Percentiles rank a stretch among this genome's conserved stretches.
phyloP scores from a whole-genome alignment of 1,140 invertebrate genomes.

The Bicyclus anynana region DNA sequence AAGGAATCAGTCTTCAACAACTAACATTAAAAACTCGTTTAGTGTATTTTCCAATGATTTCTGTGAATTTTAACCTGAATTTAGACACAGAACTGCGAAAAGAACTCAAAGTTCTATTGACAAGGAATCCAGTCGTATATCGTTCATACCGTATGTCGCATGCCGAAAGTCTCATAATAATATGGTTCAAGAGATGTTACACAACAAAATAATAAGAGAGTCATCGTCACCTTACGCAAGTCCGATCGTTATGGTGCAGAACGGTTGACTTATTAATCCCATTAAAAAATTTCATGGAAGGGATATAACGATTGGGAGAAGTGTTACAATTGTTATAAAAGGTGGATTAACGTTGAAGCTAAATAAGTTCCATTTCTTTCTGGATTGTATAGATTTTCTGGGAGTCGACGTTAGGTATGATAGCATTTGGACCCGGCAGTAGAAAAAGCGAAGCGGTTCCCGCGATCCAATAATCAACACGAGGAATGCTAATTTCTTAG shows the following conservation, averaged over 20 bases:
- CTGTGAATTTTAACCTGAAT: neutral
- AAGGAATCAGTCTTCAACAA: neutral
- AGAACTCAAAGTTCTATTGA: neutral
- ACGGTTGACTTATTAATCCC: constrained; percentile 16
- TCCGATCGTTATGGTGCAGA: constrained; percentile 18
- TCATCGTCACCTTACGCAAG: constrained; percentile 16
- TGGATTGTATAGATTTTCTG: constrained; percentile 1
- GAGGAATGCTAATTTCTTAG: constrained; percentile 14
- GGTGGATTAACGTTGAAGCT: constrained; percentile 16
- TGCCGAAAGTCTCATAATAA: neutral
- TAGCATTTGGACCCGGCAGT: neutral
- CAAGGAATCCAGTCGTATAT: constrained; percentile 6
- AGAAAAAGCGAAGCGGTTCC: constrained; percentile 2
- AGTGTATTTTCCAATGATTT: neutral
- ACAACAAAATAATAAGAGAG: constrained; percentile 8
- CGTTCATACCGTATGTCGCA: constrained; percentile 9
- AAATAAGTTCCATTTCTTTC: constrained; percentile 26
- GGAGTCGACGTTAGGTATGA: neutral
- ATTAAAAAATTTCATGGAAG: neutral
- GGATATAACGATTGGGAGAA: constrained; percentile 8
- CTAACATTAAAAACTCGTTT: neutral
- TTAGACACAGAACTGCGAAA: constrained; percentile 4
- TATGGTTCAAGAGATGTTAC: constrained; percentile 18
- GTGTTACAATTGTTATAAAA: constrained; percentile 10
- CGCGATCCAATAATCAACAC: constrained; percentile 10